A percentile compares a stretch with the other conserved stretches of the same genome.
These are phyloP conservation scores for Gorsachius goisagi DNA, from an alignment of 2,113 vertebrate genomes.

Conservation along the genomic window DNA sequence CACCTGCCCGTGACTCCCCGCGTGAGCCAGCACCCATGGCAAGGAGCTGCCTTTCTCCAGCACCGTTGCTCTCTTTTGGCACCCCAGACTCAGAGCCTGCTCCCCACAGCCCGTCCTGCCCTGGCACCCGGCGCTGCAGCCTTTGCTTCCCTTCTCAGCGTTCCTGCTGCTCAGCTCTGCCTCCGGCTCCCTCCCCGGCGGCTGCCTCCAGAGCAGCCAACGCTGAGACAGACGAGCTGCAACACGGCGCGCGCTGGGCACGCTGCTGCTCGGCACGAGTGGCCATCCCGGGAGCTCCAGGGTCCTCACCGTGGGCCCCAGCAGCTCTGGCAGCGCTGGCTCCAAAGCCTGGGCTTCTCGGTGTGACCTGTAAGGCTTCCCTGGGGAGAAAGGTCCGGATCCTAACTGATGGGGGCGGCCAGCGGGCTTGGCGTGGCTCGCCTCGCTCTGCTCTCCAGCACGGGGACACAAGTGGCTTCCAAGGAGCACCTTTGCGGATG, in stretches of 20 bases:
- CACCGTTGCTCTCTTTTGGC: background rate
- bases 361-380: background rate
- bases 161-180: background rate
- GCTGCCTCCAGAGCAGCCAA: background rate
- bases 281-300: background rate
- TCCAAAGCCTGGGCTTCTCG: background rate
- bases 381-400: background rate
- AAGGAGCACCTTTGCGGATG: background rate
- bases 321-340: background rate
- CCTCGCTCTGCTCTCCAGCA: background rate
- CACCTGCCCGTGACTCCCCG: background rate
- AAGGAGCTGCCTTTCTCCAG: background rate
- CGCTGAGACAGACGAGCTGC: background rate
- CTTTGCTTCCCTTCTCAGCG: background rate
- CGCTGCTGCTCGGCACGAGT: background rate
- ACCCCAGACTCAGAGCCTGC: background rate
- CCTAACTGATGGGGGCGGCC: background rate
- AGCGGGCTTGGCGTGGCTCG: background rate
- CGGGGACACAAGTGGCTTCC: background rate
- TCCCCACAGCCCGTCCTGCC: background rate
- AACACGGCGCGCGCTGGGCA: fast-evolving
- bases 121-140: background rate
- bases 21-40: background rate
- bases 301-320: background rate
- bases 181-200: background rate